A percentile compares a stretch with the other conserved stretches of the same genome.
Conservation (phyloP, 2,797 vertebrate species). For the Acanthornis magna region DNA sequence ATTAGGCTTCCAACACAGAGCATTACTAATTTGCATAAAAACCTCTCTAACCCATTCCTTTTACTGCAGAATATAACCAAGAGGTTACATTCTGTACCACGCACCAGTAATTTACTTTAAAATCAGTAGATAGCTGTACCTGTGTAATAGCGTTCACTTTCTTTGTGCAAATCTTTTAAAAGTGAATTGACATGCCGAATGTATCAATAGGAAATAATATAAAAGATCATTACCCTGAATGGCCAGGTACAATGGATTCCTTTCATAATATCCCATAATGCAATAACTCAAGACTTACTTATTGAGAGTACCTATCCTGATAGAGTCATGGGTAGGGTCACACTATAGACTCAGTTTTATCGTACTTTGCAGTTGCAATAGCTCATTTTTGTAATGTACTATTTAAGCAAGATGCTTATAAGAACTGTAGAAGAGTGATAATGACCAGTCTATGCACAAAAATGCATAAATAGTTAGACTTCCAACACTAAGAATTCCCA, state of each 20-base stretch:
- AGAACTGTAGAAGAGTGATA: constrained; percentile 65
- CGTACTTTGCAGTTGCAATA: constrained; percentile 51
- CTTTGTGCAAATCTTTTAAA: constrained; percentile 75
- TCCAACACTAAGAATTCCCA: constrained; percentile 48
- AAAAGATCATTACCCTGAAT: constrained; percentile 76
- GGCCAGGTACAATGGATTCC: constrained; percentile 65
- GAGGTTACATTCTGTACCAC: constrained; percentile 78
- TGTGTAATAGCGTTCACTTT: constrained; percentile 71
- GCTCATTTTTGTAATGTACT: constrained; percentile 69
- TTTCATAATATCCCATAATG: constrained; percentile 71
- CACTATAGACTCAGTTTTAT: constrained; percentile 59
- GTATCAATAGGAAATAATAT: constrained; percentile 76
- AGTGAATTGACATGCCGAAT: constrained; percentile 67
- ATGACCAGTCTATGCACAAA: constrained; percentile 48
- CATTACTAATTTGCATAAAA: constrained; percentile 80
- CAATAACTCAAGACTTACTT: constrained; percentile 72
- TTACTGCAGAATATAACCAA: constrained; percentile 75
- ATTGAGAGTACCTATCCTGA: constrained; percentile 55
- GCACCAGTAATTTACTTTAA: constrained; percentile 76
- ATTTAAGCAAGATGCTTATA: constrained; percentile 68
- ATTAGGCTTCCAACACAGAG: constrained; percentile 81
- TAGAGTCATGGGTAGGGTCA: constrained; percentile 56
- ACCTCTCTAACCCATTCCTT: constrained; percentile 78
- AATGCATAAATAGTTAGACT: constrained; percentile 60
- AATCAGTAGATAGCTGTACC: constrained; percentile 75